These are phyloP conservation scores for Isurus oxyrinchus DNA, from an alignment of 2,113 vertebrate genomes.

Conservation along the genomic window DNA sequence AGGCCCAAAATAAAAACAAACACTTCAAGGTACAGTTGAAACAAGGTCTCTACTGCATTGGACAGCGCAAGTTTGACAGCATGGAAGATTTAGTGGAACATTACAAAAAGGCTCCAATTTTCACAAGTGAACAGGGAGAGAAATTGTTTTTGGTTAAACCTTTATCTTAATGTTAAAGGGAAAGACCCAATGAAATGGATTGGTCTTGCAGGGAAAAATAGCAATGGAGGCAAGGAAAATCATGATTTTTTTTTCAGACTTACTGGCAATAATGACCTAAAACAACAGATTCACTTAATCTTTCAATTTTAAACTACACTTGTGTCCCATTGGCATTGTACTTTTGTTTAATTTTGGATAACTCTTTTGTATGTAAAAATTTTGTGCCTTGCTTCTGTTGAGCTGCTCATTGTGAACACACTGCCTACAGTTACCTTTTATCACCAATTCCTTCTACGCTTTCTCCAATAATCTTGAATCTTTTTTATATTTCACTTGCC, in stretches of 20 bases:
- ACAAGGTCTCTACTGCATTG: slow-evolving; percentile 81
- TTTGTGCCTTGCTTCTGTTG: slow-evolving; percentile 35
- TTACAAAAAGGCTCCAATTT: slow-evolving; percentile 90
- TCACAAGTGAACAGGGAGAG: slow-evolving; percentile 85
- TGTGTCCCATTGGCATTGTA: slow-evolving; percentile 27
- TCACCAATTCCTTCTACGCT: neutral
- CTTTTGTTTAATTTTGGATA: slow-evolving; percentile 9
- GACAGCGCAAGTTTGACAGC: slow-evolving; percentile 83
- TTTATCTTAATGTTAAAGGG: slow-evolving; percentile 64
- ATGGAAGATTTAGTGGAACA: slow-evolving; percentile 89
- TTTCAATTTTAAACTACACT: slow-evolving; percentile 21
- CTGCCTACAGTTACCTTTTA: slow-evolving; percentile 15
- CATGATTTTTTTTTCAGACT: neutral
- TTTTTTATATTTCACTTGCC: slow-evolving; percentile 29
- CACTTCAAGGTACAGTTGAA: slow-evolving; percentile 89
- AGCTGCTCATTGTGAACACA: slow-evolving; percentile 33
- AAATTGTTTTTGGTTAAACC: slow-evolving; percentile 85
- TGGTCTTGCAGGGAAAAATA: slow-evolving; percentile 24
- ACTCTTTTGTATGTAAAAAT: slow-evolving; percentile 19
- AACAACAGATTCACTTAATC: neutral
- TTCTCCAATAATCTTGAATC: slow-evolving; percentile 16
- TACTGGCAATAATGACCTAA: neutral
- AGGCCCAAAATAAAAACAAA: slow-evolving; percentile 87
- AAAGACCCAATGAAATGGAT: slow-evolving; percentile 27
- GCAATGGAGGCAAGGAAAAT: slow-evolving; percentile 18